Evolutionary conservation across 2,888 invertebrate species (phyloP), one percentile per base, ranked within the genome.

Genomic region (Morpho helenor): DNA sequence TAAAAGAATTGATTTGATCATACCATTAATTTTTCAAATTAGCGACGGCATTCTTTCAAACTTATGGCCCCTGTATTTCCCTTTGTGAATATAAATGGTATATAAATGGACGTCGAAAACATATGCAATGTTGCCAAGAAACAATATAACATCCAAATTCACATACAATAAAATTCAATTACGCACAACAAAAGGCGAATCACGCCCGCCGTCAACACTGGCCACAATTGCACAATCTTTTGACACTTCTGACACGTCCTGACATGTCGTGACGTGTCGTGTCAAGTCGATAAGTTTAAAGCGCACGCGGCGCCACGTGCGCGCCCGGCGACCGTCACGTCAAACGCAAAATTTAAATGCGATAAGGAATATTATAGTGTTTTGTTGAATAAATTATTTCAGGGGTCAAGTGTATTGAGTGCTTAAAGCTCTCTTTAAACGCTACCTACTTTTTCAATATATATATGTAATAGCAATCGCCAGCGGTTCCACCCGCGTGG

Each of bases 271-370:
- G 54, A 54, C 54, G 48, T 9, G 54, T 48, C 48, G 42, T 54
- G 84, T 82, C 85, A 84, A 80, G 81, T 69, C 68, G 83, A 83
- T 81, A 82, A 79, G 79, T 54, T 54, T 54, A 54, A 54, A 81
- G 78, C 83, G 84, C 87, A 84, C 87, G 81, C 80, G 84, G 68
- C 81, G 80, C 60, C 87, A 82, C 88, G 88, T 87, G 88, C 56
- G 79, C 80, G 79, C 78, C 76, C 80, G 82, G 82, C 86, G 81
- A 75, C 74, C 72, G 76, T 75, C 75, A 73, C 61, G 72, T 68
- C 71, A 73, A 68, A 76, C 80, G 84, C 84, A 86, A 82, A 72
- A 75, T 60, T 62, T 72, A 72, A 75, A 73, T 74, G 75, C 71
- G 72, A 73, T 63, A 73, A 70, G 68, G 73, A 56, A 62, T 59